A percentile compares a stretch with the other conserved stretches of the same genome.
phyloP scores from a whole-genome alignment of 2,797 vertebrate species.

The Fundulus diaphanus region DNA sequence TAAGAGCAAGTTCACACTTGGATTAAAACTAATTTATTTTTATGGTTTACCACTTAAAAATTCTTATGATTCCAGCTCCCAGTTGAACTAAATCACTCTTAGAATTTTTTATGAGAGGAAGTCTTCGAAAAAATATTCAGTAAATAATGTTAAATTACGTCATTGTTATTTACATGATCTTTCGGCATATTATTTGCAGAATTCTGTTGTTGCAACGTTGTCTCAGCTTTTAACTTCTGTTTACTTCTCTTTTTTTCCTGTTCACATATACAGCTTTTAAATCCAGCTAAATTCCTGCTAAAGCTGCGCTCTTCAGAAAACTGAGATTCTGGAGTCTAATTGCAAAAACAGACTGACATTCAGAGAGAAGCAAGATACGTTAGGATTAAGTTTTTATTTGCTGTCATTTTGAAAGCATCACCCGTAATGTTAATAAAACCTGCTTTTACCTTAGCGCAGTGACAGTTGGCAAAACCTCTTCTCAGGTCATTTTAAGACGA shows the following conservation, averaged over 20 bases:
- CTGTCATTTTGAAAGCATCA: background rate
- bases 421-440: background rate
- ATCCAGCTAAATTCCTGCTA: background rate
- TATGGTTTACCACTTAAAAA: background rate
- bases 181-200: background rate
- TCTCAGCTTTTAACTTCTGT: background rate
- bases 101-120: background rate
- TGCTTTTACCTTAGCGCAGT: background rate
- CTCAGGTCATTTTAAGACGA: background rate
- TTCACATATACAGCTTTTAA: background rate
- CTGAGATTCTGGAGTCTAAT: background rate
- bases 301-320: background rate
- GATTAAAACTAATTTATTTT: background rate
- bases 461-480: background rate
- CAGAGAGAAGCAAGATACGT: background rate
- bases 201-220: background rate
- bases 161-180: background rate
- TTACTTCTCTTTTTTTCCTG: background rate
- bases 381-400: background rate
- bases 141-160: background rate
- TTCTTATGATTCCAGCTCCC: background rate
- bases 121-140: background rate
- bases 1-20: background rate
- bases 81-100: background rate
- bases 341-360: background rate